Conservation (phyloP, 1,140 invertebrate species). For the Amyelois transitella region DNA sequence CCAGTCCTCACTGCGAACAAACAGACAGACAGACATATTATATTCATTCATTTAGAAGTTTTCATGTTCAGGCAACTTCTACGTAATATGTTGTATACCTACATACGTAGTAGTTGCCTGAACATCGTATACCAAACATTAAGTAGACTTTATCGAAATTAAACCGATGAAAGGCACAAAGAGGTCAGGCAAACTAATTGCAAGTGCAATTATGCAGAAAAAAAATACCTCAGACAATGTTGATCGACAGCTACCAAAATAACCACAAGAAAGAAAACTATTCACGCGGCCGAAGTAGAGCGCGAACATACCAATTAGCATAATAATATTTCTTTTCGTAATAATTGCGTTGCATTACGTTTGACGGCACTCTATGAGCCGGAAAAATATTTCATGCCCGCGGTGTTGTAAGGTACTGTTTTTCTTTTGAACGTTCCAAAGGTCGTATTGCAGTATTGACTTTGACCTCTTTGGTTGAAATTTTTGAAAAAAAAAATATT, state of each 20-base stretch:
- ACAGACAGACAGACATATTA: slow-evolving; percentile 20
- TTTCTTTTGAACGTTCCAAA: background rate
- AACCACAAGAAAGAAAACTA: background rate
- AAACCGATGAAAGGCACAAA: background rate
- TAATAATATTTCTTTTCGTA: background rate
- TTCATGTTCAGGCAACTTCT: no score
- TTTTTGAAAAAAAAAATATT: no score
- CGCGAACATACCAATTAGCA: background rate
- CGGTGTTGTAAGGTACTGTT: background rate
- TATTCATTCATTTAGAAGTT: background rate
- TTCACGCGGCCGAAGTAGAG: background rate
- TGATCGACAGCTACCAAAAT: background rate
- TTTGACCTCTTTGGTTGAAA: background rate
- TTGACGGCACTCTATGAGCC: background rate
- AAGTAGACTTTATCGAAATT: no score
- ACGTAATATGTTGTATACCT: no score
- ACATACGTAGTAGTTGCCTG: no score
- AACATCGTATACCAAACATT: no score
- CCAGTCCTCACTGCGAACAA: slow-evolving; percentile 84
- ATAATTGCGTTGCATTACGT: background rate
- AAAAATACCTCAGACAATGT: background rate
- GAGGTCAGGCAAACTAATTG: background rate
- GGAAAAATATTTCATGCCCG: background rate
- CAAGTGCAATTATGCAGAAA: background rate
- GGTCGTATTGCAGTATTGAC: background rate